Percentiles rank a stretch among this genome's conserved stretches.
Conservation (phyloP, 2,797 vertebrate genomes). For the Rhadinocentrus ornatus region DNA sequence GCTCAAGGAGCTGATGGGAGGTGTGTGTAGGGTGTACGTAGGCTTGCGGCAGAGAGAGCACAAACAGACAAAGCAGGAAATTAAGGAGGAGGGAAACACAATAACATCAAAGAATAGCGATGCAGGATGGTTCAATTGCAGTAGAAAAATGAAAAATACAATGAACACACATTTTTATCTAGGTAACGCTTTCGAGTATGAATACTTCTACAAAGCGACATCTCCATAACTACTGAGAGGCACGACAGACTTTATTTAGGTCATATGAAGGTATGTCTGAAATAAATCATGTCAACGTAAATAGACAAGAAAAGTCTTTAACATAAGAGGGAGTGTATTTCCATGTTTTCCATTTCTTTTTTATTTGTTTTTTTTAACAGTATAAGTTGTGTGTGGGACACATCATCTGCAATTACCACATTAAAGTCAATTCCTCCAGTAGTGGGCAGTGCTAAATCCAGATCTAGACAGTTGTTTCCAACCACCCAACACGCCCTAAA, state of each 20-base stretch:
- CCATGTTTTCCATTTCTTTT: slow-evolving; percentile 24
- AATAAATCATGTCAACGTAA: slow-evolving; percentile 43
- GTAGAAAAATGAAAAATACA: slow-evolving; percentile 32
- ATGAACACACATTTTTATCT: slow-evolving; percentile 15
- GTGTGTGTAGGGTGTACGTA: slow-evolving; percentile 63
- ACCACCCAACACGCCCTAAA: too few relatives aligned
- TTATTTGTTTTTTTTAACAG: slow-evolving; percentile 10
- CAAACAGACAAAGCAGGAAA: slow-evolving; percentile 61
- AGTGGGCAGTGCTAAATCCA: too few relatives aligned
- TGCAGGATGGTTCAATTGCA: slow-evolving; percentile 23
- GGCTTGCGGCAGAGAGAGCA: slow-evolving; percentile 50
- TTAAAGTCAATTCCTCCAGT: slow-evolving; percentile 1
- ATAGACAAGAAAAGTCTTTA: slow-evolving; percentile 36
- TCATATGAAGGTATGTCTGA: slow-evolving; percentile 25
- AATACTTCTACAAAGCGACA: slow-evolving; percentile 15
- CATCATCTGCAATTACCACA: slow-evolving; percentile 53
- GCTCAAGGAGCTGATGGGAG: slow-evolving; percentile 63
- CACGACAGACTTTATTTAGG: slow-evolving; percentile 27
- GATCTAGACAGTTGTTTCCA: too few relatives aligned
- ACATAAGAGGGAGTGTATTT: slow-evolving; percentile 45
- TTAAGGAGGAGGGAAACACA: slow-evolving; percentile 57
- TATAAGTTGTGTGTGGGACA: slow-evolving; percentile 25
- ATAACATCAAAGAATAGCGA: slow-evolving; percentile 56
- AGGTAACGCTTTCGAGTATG: slow-evolving; percentile 11
- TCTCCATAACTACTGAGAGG: slow-evolving; percentile 37